phyloP scores from a whole-genome alignment of 1,140 invertebrate species.

The Cylas formicarius region DNA sequence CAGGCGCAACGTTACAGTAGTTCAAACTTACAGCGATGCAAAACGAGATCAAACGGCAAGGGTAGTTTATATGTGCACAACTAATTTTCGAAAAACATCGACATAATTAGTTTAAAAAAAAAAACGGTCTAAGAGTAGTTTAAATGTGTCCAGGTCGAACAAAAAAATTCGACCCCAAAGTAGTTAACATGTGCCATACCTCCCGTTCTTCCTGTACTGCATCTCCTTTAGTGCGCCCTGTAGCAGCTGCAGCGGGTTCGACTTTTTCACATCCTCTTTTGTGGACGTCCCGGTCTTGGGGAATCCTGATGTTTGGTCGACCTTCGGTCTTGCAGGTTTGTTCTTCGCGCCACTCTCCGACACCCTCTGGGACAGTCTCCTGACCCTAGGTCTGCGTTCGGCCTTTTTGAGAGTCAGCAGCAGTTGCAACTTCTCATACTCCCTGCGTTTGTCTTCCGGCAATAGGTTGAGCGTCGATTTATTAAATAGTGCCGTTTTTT shows the following conservation, averaged over 20 bases:
- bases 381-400: conserved; percentile 19
- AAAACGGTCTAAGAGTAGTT: conserved; percentile 1
- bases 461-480: conserved; percentile 37
- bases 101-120: conserved; percentile 1
- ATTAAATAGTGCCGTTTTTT: conserved; percentile 20
- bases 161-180: conserved; percentile 1
- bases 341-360: conserved; percentile 2
- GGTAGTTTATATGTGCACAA: not conserved
- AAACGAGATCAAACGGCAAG: not conserved
- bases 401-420: conserved; percentile 28
- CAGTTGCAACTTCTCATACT: conserved; percentile 35
- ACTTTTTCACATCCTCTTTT: conserved; percentile 8
- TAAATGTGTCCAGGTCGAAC: not conserved
- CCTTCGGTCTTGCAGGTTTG: not conserved
- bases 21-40: not conserved
- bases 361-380: conserved; percentile 8
- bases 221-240: conserved; percentile 30
- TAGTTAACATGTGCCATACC: conserved; percentile 22
- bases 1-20: too few species aligned
- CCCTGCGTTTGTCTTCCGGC: conserved; percentile 36
- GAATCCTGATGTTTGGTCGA: conserved; percentile 10
- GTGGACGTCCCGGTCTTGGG: not conserved
- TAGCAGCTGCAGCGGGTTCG: conserved; percentile 5
- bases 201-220: conserved; percentile 31
- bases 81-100: not conserved